Percentiles rank a stretch among this genome's conserved stretches.
phyloP scores from a whole-genome alignment of 2,888 invertebrate species.

The Vandiemenella viatica region DNA sequence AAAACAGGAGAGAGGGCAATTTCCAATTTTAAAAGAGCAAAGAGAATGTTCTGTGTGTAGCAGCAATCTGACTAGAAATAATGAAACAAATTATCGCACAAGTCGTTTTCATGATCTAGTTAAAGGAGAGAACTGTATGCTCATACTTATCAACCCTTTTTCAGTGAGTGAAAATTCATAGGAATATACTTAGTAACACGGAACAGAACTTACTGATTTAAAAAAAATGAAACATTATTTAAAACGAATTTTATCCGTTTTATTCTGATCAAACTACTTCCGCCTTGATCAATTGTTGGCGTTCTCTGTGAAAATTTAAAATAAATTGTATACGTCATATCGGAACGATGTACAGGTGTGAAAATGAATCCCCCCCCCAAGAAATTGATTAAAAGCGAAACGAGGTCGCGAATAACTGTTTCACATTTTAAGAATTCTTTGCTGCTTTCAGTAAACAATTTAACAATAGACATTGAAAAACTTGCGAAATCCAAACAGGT shows the following conservation, averaged over 20 bases:
- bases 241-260: too few species aligned
- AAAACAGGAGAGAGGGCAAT: not conserved
- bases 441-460: constrained; percentile 1
- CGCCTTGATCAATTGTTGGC: not conserved
- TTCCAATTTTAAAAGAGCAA: not conserved
- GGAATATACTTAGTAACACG: too few species aligned
- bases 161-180: too few species aligned
- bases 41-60: not conserved
- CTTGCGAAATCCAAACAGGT: not conserved
- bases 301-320: not conserved
- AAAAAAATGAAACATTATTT: too few species aligned
- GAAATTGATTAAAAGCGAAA: constrained; percentile 3
- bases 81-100: too few species aligned
- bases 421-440: constrained; percentile 1
- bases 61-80: not conserved
- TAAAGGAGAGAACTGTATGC: too few species aligned
- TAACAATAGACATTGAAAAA: constrained; percentile 1
- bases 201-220: too few species aligned
- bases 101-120: too few species aligned
- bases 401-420: not conserved
- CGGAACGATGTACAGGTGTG: not conserved
- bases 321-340: not conserved
- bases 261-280: not conserved
- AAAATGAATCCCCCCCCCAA: not conserved
- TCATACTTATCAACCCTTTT: too few species aligned